phyloP scores from a whole-genome alignment of 2,113 vertebrate species.

The Galbula dea region DNA sequence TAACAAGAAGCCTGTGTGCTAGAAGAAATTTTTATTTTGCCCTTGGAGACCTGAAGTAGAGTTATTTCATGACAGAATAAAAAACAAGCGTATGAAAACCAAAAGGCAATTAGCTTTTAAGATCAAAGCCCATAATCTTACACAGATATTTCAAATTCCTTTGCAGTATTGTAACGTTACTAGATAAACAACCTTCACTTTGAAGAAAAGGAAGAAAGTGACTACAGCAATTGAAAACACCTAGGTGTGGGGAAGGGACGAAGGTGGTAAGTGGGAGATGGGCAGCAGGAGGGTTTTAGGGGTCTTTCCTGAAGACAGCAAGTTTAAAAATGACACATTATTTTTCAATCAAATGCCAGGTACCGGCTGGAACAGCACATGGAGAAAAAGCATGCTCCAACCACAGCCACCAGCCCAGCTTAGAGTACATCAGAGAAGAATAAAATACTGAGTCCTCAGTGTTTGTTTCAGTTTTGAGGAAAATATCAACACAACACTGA shows the following conservation, averaged over 20 bases:
- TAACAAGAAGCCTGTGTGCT: background rate
- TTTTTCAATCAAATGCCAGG: background rate
- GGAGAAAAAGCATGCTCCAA: background rate
- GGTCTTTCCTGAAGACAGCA: background rate
- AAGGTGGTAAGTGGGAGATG: too few relatives aligned
- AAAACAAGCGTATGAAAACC: background rate
- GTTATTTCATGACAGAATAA: background rate
- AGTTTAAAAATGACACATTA: background rate
- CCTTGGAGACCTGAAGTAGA: background rate
- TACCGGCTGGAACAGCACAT: background rate
- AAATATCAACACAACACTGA: background rate
- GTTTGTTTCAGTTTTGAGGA: background rate
- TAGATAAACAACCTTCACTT: background rate
- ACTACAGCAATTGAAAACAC: background rate
- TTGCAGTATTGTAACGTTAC: background rate
- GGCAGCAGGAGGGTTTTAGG: background rate
- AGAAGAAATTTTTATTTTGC: background rate
- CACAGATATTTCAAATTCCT: background rate
- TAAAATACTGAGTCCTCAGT: background rate
- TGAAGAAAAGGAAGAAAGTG: background rate
- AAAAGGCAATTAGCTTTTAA: background rate
- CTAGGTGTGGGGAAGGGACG: too few relatives aligned
- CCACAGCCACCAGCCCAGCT: background rate
- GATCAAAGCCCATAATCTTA: background rate
- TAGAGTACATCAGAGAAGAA: background rate